Conservation (phyloP, 2,888 invertebrate genomes). For the Nysson spinosus region DNA sequence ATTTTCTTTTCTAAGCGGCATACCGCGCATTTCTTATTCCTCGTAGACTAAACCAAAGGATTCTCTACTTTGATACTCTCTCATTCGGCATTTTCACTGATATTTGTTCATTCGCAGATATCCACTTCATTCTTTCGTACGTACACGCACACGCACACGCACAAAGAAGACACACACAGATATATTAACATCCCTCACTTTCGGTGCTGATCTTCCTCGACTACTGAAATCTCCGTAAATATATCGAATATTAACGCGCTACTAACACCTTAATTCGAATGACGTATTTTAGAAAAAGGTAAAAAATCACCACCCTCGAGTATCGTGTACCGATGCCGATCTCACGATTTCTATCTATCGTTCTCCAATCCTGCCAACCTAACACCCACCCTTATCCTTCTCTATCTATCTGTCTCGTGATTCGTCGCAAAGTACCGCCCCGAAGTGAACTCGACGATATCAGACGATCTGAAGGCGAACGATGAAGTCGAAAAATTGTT, state of each 20-base stretch:
- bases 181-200: too few species aligned
- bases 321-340: conserved; percentile 23
- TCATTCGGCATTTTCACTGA: conserved; percentile 7
- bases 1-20: too few species aligned
- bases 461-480: not conserved
- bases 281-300: conserved; percentile 66
- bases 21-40: too few species aligned
- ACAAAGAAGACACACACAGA: not conserved
- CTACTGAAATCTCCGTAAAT: conserved; percentile 10
- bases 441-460: not conserved
- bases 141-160: not conserved
- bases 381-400: not conserved
- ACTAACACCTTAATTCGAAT: conserved; percentile 60
- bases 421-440: not conserved
- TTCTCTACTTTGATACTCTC: too few species aligned
- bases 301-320: conserved; percentile 61
- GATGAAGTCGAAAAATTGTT: not conserved
- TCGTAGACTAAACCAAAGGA: too few species aligned
- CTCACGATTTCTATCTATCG: conserved; percentile 19
- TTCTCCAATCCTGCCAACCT: not conserved
- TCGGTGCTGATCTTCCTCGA: not conserved
- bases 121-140: not conserved
- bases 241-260: conserved; percentile 40
- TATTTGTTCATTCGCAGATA: conserved; percentile 12
- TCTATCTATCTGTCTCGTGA: not conserved